These are phyloP conservation scores for Dendrolimus kikuchii DNA, from an alignment of 1,140 invertebrate genomes.

Conservation along the genomic window DNA sequence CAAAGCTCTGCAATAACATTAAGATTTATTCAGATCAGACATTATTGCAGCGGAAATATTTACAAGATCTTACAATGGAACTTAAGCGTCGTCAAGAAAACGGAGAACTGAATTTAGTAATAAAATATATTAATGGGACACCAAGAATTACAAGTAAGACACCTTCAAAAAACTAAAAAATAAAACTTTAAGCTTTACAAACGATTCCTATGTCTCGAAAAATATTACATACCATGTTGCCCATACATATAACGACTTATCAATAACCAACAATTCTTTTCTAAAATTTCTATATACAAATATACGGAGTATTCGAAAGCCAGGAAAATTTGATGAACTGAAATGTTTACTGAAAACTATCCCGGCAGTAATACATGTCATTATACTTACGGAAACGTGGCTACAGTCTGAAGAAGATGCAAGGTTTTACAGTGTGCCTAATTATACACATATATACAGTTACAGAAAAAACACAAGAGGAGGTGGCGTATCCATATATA, in stretches of 20 bases:
- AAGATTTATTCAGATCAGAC: conserved; percentile 6
- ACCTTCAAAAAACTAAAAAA: conserved; percentile 21
- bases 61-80: conserved; percentile 10
- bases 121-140: conserved; percentile 20
- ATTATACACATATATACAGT: conserved; percentile 12
- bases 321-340: conserved; percentile 21
- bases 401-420: conserved; percentile 10
- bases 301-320: conserved; percentile 11
- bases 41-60: conserved; percentile 6
- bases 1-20: too few species aligned
- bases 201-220: background rate
- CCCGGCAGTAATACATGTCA: conserved; percentile 2
- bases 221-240: conserved; percentile 8
- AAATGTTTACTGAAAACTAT: conserved; percentile 9
- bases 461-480: background rate
- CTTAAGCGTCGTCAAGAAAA: conserved; percentile 6
- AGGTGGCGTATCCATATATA: conserved; percentile 13
- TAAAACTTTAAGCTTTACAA: background rate
- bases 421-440: conserved; percentile 1
- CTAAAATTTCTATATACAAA: conserved; percentile 17
- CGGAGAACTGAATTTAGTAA: conserved; percentile 12
- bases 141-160: conserved; percentile 13
- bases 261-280: conserved; percentile 1
- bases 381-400: conserved; percentile 15
- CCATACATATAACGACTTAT: conserved; percentile 6